Percentiles rank a stretch among this genome's conserved stretches.
Evolutionary conservation across 2,888 invertebrate genomes (phyloP).

Genomic region (Tortricodes alternella): DNA sequence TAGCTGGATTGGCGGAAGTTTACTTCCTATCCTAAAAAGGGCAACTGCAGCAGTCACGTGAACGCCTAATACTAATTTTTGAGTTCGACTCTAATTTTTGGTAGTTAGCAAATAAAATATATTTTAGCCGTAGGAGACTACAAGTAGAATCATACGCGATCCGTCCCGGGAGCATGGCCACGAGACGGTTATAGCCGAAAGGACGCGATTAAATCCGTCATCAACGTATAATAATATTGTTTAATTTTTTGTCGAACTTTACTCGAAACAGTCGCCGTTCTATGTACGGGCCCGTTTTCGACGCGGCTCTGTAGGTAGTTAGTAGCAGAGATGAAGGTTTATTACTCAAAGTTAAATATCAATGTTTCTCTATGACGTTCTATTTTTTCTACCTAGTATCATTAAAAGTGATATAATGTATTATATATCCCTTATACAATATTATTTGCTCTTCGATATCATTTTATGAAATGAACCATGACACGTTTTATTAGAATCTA

Average conservation of each 20-base stretch:
- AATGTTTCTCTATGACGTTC: conserved; percentile 31
- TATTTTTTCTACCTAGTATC: conserved; percentile 52
- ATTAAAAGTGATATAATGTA: conserved; percentile 64
- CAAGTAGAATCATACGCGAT: background rate
- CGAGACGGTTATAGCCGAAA: background rate
- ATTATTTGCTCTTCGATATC: conserved; percentile 40
- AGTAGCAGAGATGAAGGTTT: background rate
- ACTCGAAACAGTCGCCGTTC: background rate
- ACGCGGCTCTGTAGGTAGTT: background rate
- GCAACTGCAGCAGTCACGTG: conserved; percentile 11
- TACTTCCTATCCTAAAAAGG: conserved; percentile 12
- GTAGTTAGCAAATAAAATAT: conserved; percentile 11
- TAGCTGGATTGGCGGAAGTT: background rate
- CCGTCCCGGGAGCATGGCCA: background rate
- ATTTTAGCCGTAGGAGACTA: background rate
- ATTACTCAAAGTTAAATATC: conserved; percentile 6
- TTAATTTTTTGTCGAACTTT: no score
- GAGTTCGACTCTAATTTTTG: conserved; percentile 29
- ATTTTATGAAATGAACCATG: conserved; percentile 50
- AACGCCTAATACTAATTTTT: conserved; percentile 12
- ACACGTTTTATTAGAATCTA: conserved; percentile 44
- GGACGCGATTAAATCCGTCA: background rate
- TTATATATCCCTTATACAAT: conserved; percentile 51
- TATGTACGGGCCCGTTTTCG: background rate
- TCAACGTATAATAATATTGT: no score